Base-by-base conservation (phyloP, 35 echinoderm and acorn worm species). In the Holothuria glaberrima region DNA sequence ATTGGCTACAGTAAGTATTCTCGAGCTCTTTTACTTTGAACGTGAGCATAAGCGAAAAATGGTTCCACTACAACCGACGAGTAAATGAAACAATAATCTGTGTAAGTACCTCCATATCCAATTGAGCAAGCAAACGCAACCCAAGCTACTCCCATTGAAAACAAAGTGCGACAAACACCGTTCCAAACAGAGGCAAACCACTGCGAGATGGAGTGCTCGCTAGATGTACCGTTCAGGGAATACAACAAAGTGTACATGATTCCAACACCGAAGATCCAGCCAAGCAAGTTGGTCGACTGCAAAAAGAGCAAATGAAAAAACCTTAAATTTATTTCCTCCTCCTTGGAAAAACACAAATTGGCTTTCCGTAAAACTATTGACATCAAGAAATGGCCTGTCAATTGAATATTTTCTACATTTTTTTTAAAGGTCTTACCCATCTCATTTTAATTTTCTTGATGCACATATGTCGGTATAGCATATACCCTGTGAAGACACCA, bases 51-150 rank as follows among this genome's bases (percentile, higher is more conserved):
- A n/a, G n/a, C n/a, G n/a, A n/a, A n/a, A n/a, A n/a, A n/a, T n/a
- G n/a, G n/a, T n/a, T n/a, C n/a, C n/a, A n/a, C n/a, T n/a, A n/a
- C n/a, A n/a, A n/a, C n/a, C n/a, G n/a, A n/a, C n/a, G n/a, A n/a
- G n/a, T n/a, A n/a, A n/a, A n/a, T n/a, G n/a, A n/a, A n/a, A n/a
- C n/a, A n/a, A n/a, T n/a, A n/a, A n/a, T n/a, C n/a, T n/a, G n/a
- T n/a, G n/a, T n/a, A n/a, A n/a, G n/a, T 83, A 91, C 89, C 89
- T 48, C 89, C 89, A 56, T 91, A 68, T 50, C 89, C 89, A 4
- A 59, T 83, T 28, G 63, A 20, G 30, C 89, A 91, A 17, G 89
- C 89, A 48, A 91, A 91, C 0, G 77, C 77, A 16, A 91, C 77
- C 89, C 89, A 91, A 22, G 25, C 89, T 0, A 91, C 75, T 46